Percentiles rank a stretch among this genome's conserved stretches.
phyloP scores from a whole-genome alignment of 2,888 invertebrate genomes.

The Cryptocephalus moraei region DNA sequence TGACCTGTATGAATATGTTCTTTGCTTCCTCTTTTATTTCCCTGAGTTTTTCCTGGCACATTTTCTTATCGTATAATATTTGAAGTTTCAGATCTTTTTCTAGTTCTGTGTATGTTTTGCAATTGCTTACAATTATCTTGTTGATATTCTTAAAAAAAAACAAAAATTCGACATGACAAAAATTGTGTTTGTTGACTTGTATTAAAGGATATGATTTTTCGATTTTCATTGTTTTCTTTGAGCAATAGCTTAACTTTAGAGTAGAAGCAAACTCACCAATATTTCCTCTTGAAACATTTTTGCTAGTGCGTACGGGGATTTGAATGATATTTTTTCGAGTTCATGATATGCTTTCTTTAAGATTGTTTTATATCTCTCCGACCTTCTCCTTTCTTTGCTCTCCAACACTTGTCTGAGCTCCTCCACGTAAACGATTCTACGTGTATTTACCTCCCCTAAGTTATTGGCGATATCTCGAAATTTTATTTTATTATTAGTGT shows the following conservation, averaged over 20 bases:
- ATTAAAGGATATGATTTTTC: too few relatives aligned
- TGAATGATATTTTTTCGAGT: slow-evolving; percentile 21
- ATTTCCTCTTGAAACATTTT: slow-evolving; percentile 29
- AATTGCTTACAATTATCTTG: slow-evolving; percentile 28
- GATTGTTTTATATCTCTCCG: slow-evolving; percentile 21
- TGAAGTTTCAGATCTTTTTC: slow-evolving; percentile 21
- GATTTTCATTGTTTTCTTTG: too few relatives aligned
- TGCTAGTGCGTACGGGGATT: slow-evolving; percentile 26
- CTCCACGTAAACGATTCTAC: too few relatives aligned
- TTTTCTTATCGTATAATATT: slow-evolving; percentile 21
- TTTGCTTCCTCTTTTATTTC: slow-evolving; percentile 9
- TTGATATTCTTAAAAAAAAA: slow-evolving; percentile 23
- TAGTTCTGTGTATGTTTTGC: slow-evolving; percentile 23
- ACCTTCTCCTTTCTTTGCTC: slow-evolving; percentile 18
- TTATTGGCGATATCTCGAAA: too few relatives aligned
- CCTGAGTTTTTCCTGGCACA: slow-evolving; percentile 17
- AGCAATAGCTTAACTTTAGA: too few relatives aligned
- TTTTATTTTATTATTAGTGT: too few relatives aligned
- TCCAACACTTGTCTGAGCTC: too few relatives aligned
- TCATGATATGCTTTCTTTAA: slow-evolving; percentile 22
- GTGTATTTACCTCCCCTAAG: too few relatives aligned
- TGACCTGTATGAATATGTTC: slow-evolving; percentile 6
- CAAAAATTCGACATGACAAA: too few relatives aligned
- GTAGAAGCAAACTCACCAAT: slow-evolving; percentile 17
- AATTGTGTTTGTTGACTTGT: too few relatives aligned